Base-by-base conservation (phyloP, 53 echinoderm and acorn worm genomes). In the Henricia sp. region DNA sequence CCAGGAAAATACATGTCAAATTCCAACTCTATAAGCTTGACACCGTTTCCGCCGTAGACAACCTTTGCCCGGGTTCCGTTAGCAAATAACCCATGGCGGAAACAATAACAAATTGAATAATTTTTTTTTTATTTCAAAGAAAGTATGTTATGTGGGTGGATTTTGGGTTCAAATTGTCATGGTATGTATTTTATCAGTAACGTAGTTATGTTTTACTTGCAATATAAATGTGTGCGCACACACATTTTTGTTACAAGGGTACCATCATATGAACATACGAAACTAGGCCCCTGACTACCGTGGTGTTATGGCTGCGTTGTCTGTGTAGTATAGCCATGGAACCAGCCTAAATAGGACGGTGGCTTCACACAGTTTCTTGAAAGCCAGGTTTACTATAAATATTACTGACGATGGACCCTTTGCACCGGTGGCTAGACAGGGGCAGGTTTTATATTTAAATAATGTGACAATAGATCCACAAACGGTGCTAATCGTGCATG, bases 11-110 rank as follows among this genome's bases (percentile, higher is more conserved):
- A 9, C 44, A 9, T 13, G 44, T 9, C 44, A 6, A 9, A 13
- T 44, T 44, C 6, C 44, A 44, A 6, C 44, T 6, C 62, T 48
- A 48, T 21, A 13, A 26, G 63, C 34, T 14, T 48, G 63, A 62
- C 64, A 63, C 40, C 13, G 48, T 38, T 80, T 80, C 80, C 80
- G 80, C 63, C 64, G 80, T 37, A 80, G 80, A 80, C 80, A 64
- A 62, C 80, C 63, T 39, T 6, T 12, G 41, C 76, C 78, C 62
- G 62, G 48, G 80, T 64, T 80, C 64, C 64, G 46, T 63, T 43
- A 24, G 80, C 32, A 48, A 42, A n/a, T n/a, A n/a, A n/a, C n/a
- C n/a, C 43, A 11, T 9, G 6, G 44, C 50, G 64, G 46, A 63
- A 80, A 64, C 50, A 80, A 35, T 16, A 3, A 1, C 55, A 17